These are phyloP conservation scores for Jordanella pulchra DNA, from an alignment of 2,797 vertebrate species.

Conservation along the genomic window DNA sequence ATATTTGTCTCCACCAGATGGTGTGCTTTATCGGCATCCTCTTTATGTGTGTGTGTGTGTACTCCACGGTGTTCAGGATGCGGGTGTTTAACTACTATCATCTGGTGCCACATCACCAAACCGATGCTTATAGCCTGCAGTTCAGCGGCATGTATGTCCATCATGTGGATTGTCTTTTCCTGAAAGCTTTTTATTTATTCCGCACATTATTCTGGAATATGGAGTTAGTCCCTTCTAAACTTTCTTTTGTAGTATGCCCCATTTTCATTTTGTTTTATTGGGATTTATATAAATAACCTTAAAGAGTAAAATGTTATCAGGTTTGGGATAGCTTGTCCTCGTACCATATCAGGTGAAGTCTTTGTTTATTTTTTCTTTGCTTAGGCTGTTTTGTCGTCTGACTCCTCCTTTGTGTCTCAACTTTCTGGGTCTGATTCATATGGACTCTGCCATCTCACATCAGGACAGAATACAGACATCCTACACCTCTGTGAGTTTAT, in stretches of 20 bases:
- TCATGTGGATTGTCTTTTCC: neutral
- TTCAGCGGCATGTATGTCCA: constrained; percentile 93
- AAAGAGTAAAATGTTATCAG: neutral
- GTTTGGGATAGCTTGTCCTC: neutral
- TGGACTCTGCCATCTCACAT: constrained; percentile 93
- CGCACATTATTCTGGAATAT: neutral
- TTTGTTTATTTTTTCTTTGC: constrained; percentile 11
- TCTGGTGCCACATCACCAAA: constrained; percentile 94
- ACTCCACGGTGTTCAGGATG: constrained; percentile 95
- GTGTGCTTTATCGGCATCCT: constrained; percentile 92
- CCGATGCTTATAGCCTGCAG: constrained; percentile 94
- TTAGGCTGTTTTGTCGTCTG: constrained; percentile 93
- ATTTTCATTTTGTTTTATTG: neutral
- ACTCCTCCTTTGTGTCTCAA: constrained; percentile 96
- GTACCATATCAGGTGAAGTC: neutral
- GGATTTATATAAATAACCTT: neutral
- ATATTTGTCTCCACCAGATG: constrained; percentile 79
- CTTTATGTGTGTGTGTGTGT: constrained; percentile 93
- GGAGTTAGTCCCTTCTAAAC: neutral
- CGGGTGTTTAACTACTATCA: constrained; percentile 95
- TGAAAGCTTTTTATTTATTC: neutral
- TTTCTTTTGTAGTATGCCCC: neutral
- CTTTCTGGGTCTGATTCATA: constrained; percentile 96
- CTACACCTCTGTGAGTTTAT: constrained; percentile 90
- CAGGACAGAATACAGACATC: constrained; percentile 87